Evolutionary conservation across 2,888 invertebrate species (phyloP).

Genomic region (Sialis fuliginosa): DNA sequence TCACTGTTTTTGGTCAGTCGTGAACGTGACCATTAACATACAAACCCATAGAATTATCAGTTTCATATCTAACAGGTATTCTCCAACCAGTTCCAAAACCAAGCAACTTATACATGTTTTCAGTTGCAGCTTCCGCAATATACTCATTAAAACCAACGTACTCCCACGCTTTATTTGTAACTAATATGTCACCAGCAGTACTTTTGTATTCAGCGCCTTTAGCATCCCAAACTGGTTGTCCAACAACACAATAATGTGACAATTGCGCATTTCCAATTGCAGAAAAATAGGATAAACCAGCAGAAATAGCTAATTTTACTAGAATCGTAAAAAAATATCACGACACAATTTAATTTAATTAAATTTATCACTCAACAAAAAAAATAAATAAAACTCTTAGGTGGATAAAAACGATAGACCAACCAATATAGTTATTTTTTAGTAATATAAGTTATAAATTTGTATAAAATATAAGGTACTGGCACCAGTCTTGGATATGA

Average conservation of each 20-base stretch:
- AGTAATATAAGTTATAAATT: too few relatives aligned
- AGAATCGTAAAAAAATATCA: constrained; percentile 9
- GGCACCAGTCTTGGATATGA: too few relatives aligned
- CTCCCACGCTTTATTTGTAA: constrained; percentile 38
- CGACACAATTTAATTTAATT: too few relatives aligned
- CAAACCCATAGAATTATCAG: too few relatives aligned
- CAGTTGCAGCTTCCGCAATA: constrained; percentile 32
- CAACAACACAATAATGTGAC: constrained; percentile 39
- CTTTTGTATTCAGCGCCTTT: constrained; percentile 31
- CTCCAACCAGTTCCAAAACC: constrained; percentile 21
- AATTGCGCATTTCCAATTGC: constrained; percentile 31
- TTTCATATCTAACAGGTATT: background rate
- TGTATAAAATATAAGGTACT: too few relatives aligned
- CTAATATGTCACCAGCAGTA: constrained; percentile 40
- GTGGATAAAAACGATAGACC: too few relatives aligned
- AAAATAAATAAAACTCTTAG: too few relatives aligned
- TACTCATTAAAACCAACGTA: constrained; percentile 42
- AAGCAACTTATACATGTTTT: constrained; percentile 30
- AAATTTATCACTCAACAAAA: too few relatives aligned
- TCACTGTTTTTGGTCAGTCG: too few relatives aligned
- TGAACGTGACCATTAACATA: too few relatives aligned
- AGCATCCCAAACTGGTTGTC: constrained; percentile 41
- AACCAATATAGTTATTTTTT: too few relatives aligned
- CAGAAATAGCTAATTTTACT: constrained; percentile 47
- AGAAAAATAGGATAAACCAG: constrained; percentile 37